Conservation (phyloP, 2,797 vertebrate genomes). For the Glyptemys insculpta region DNA sequence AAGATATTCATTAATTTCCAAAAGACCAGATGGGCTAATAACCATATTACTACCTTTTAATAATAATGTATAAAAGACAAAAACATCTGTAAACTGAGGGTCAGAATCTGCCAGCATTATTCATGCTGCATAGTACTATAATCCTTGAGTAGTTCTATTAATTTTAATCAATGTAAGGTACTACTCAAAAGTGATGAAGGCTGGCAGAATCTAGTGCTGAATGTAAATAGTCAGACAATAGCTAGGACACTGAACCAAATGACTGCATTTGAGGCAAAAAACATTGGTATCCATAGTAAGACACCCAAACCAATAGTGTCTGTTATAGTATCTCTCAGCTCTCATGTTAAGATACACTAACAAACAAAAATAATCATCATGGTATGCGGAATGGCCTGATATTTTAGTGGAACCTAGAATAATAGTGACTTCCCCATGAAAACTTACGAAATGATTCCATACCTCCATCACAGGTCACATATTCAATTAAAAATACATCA, state of each 20-base stretch:
- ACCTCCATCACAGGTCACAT: neutral
- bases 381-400: neutral
- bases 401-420: neutral
- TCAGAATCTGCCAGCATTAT: neutral
- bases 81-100: neutral
- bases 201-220: neutral
- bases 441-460: neutral
- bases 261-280: neutral
- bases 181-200: neutral
- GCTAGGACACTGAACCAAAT: neutral
- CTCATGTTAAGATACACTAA: neutral
- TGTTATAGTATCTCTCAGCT: accelerated
- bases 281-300: neutral
- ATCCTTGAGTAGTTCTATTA: neutral
- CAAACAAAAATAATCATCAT: neutral
- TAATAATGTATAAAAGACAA: neutral
- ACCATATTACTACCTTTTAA: neutral
- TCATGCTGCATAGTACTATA: neutral
- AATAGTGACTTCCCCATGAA: neutral
- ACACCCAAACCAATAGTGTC: neutral
- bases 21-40: neutral
- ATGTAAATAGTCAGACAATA: neutral
- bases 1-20: neutral
- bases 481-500: slow-evolving; percentile 49
- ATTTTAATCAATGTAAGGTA: neutral